Percentiles rank a stretch among this genome's conserved stretches.
Conservation (phyloP, 2,113 vertebrate species). For the Marcusenius ussheri region DNA sequence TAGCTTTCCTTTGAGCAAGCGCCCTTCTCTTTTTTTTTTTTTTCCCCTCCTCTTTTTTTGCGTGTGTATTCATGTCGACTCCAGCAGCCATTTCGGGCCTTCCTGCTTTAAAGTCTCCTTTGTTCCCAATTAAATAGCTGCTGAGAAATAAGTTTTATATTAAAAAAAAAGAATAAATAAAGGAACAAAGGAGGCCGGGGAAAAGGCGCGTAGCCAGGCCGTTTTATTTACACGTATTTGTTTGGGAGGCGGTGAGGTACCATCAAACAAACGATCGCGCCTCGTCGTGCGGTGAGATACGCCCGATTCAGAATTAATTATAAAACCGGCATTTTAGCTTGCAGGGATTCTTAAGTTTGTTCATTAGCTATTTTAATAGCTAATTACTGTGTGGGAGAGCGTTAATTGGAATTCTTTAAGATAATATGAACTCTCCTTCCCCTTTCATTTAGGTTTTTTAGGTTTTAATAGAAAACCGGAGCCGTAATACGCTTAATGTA, state of each 20-base stretch:
- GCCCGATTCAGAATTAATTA: slow-evolving; percentile 55
- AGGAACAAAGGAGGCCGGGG: slow-evolving; percentile 11
- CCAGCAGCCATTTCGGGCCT: slow-evolving; percentile 4
- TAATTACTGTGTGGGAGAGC: slow-evolving; percentile 83
- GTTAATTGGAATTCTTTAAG: slow-evolving; percentile 80
- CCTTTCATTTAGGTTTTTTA: slow-evolving; percentile 41
- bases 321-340: slow-evolving; percentile 39
- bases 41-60: background rate
- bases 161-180: slow-evolving; percentile 1
- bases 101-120: slow-evolving; percentile 7
- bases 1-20: slow-evolving; percentile 35
- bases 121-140: slow-evolving; percentile 30
- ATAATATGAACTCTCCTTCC: slow-evolving; percentile 55
- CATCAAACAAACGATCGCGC: slow-evolving; percentile 37
- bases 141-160: slow-evolving; percentile 18
- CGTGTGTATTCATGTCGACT: slow-evolving; percentile 6
- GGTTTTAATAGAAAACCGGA: slow-evolving; percentile 46
- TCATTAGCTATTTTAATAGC: slow-evolving; percentile 79
- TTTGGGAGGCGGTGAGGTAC: slow-evolving; percentile 16
- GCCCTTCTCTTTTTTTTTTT: background rate
- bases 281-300: slow-evolving; percentile 41
- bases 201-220: background rate
- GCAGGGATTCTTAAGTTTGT: slow-evolving; percentile 64
- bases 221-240: slow-evolving; percentile 30
- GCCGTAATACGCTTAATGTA: slow-evolving; percentile 44